Percentiles rank a stretch among this genome's conserved stretches.
These are phyloP conservation scores for Pollimyrus isidori DNA, from an alignment of 2,113 vertebrate genomes.

Conservation along the genomic window DNA sequence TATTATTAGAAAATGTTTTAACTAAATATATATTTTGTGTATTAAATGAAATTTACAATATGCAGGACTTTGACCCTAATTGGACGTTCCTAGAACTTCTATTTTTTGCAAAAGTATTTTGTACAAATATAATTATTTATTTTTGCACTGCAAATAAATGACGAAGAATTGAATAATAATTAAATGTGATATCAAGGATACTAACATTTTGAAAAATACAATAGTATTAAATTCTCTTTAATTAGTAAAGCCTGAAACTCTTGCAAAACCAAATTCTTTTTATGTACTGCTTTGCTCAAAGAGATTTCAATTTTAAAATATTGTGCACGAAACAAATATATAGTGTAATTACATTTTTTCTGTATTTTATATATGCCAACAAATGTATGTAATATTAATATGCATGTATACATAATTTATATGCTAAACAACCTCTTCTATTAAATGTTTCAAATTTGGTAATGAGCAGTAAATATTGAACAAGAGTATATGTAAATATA, in stretches of 20 bases:
- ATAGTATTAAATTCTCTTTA: not conserved
- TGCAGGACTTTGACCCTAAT: not conserved
- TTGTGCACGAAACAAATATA: not conserved
- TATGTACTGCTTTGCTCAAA: not conserved
- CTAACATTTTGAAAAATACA: not conserved
- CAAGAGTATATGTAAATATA: not conserved
- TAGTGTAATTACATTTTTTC: not conserved
- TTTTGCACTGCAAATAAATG: not conserved
- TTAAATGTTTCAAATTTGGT: not conserved
- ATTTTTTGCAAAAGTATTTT: not conserved
- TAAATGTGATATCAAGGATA: not conserved
- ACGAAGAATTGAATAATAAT: not conserved
- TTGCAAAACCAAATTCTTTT: not conserved
- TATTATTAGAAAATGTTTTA: not conserved
- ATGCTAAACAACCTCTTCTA: not conserved
- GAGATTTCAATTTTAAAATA: not conserved
- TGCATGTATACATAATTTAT: not conserved
- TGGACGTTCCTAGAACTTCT: not conserved
- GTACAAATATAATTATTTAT: not conserved
- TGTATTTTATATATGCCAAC: not conserved
- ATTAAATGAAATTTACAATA: not conserved
- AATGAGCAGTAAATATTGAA: not conserved
- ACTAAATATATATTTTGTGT: not conserved
- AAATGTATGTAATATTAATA: not conserved
- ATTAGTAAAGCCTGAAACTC: not conserved